A percentile compares a stretch with the other conserved stretches of the same genome.
phyloP scores from a whole-genome alignment of 2,113 vertebrate genomes.

The Neodontobutis hainanensis region DNA sequence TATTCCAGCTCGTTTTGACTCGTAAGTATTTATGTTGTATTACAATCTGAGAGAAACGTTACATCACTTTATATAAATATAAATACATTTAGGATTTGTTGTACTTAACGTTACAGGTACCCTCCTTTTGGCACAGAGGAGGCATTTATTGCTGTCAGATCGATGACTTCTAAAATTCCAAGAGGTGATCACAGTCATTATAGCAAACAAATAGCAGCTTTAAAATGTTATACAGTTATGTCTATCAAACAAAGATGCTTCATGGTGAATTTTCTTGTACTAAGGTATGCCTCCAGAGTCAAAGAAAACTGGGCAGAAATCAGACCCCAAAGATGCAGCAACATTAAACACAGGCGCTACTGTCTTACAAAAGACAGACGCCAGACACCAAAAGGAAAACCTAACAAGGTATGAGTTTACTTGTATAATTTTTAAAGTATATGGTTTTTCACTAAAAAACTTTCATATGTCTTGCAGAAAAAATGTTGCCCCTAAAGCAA shows the following conservation, averaged over 20 bases:
- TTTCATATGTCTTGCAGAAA: conserved; percentile 55
- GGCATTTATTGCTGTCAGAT: background rate
- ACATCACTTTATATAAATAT: background rate
- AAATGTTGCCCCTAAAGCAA: conserved; percentile 47
- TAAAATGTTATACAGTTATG: background rate
- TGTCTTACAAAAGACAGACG: too few species aligned
- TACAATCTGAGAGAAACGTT: too few species aligned
- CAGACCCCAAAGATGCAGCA: conserved; percentile 55
- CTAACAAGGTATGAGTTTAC: conserved; percentile 44
- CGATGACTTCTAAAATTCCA: conserved; percentile 66
- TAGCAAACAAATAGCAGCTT: background rate
- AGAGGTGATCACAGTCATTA: conserved; percentile 31
- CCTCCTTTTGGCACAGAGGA: background rate
- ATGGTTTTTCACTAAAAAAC: background rate
- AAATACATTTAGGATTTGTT: background rate
- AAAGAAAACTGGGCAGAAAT: conserved; percentile 47
- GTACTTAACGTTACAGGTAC: conserved; percentile 18
- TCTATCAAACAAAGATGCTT: background rate
- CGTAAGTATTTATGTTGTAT: too few species aligned
- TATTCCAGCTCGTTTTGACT: too few species aligned
- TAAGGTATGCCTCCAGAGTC: conserved; percentile 38
- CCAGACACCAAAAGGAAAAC: conserved; percentile 64
- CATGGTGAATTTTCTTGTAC: background rate
- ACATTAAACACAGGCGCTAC: too few species aligned
- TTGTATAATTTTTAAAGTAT: background rate